Evolutionary conservation across 2,888 invertebrate genomes (phyloP).

Genomic region (Hydrotaea cyrtoneurina): DNA sequence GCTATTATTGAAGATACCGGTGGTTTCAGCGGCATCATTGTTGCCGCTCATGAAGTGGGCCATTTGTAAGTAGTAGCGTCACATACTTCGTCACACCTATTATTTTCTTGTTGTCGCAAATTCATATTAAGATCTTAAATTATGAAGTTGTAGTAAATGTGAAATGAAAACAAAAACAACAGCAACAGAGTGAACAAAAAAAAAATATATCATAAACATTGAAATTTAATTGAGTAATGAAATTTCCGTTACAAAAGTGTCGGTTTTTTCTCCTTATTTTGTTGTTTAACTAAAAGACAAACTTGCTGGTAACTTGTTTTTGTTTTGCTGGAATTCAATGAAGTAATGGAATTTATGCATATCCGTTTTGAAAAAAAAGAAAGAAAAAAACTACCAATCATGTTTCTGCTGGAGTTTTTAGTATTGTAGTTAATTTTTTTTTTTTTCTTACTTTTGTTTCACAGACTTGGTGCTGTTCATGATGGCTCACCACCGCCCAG

Average conservation of each 20-base stretch:
- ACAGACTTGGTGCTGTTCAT: constrained; percentile 95
- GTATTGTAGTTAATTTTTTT: constrained; percentile 13
- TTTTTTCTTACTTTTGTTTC: constrained; percentile 52
- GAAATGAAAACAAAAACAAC: constrained; percentile 17
- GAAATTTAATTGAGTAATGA: constrained; percentile 46
- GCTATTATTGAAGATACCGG: constrained; percentile 98
- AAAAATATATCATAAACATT: constrained; percentile 22
- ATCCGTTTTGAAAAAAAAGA: constrained; percentile 72
- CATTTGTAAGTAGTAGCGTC: constrained; percentile 89
- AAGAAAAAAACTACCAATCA: constrained; percentile 5
- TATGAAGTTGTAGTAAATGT: background rate
- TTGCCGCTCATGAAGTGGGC: constrained; percentile 97
- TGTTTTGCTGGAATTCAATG: constrained; percentile 55
- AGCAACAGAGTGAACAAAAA: too few relatives aligned
- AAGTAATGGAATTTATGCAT: constrained; percentile 72
- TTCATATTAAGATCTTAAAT: background rate
- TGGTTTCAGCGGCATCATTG: constrained; percentile 97
- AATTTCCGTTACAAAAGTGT: constrained; percentile 52
- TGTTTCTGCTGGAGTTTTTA: constrained; percentile 21
- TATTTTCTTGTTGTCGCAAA: constrained; percentile 6
- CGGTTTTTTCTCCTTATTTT: background rate
- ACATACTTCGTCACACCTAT: background rate
- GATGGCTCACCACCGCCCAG: constrained; percentile 97
- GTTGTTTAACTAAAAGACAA: constrained; percentile 8
- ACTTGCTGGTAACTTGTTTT: constrained; percentile 54